Percentiles rank a stretch among this genome's conserved stretches.
Conservation (phyloP, 2,113 vertebrate genomes). For the Tragelaphus imberbis region DNA sequence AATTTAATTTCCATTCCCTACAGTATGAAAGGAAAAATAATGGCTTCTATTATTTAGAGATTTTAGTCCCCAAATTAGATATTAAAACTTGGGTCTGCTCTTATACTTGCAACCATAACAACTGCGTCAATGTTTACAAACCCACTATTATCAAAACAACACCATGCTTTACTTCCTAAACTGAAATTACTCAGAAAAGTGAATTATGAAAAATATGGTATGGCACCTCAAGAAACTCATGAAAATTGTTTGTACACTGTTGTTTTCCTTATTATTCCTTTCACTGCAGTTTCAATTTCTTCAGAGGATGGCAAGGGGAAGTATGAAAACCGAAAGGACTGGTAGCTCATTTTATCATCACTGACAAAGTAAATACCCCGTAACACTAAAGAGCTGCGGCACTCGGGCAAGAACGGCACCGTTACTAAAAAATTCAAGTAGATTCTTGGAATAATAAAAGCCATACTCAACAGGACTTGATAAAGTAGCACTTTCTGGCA, state of each 20-base stretch:
- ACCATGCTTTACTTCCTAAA: neutral
- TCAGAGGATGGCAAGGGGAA: neutral
- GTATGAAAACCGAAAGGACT: neutral
- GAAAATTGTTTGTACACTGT: neutral
- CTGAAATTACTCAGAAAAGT: neutral
- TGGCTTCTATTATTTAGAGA: neutral
- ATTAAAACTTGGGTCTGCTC: neutral
- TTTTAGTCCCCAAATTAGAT: neutral
- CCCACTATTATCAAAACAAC: neutral
- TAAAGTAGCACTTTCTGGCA: conserved; percentile 43
- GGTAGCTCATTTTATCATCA: conserved; percentile 27
- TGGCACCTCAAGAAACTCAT: neutral
- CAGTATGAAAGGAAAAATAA: neutral
- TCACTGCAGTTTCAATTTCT: neutral
- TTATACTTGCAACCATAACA: neutral
- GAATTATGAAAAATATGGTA: neutral
- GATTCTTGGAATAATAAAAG: conserved; percentile 1
- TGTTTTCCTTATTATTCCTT: neutral
- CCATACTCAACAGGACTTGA: conserved; percentile 50
- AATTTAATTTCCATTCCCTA: neutral
- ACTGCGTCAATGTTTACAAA: neutral
- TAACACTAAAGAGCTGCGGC: conserved; percentile 61
- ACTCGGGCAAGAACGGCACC: conserved; percentile 44
- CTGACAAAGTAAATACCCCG: conserved; percentile 48
- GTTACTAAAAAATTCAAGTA: conserved; percentile 53